Conservation (phyloP, 2,888 invertebrate species). For the Acronicta leporina region DNA sequence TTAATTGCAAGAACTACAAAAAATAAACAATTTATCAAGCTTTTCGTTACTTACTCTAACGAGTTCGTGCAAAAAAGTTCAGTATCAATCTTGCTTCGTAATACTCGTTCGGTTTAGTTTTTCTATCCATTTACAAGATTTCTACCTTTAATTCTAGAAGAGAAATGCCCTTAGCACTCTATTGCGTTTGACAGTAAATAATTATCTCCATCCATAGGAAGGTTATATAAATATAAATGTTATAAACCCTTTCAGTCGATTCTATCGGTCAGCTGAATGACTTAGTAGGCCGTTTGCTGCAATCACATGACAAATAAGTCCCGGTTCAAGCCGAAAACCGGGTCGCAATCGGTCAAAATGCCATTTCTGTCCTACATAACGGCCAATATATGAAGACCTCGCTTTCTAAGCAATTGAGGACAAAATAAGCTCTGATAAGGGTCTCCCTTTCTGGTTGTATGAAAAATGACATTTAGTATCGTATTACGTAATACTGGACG, state of each 20-base stretch:
- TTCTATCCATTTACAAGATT: slow-evolving; percentile 30
- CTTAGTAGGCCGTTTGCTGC: slow-evolving; percentile 46
- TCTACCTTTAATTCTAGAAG: slow-evolving; percentile 23
- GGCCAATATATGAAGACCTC: slow-evolving; percentile 42
- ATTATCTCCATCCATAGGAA: slow-evolving; percentile 26
- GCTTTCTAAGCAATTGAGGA: slow-evolving; percentile 6
- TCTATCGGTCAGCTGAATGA: slow-evolving; percentile 40
- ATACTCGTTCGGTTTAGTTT: slow-evolving; percentile 23
- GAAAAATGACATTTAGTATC: slow-evolving; percentile 56
- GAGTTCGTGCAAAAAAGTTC: slow-evolving; percentile 20
- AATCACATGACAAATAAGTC: slow-evolving; percentile 56
- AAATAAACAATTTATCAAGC: not conserved
- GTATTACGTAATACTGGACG: slow-evolving; percentile 54
- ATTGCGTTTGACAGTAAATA: slow-evolving; percentile 35
- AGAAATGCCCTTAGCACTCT: slow-evolving; percentile 13
- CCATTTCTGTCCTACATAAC: slow-evolving; percentile 47
- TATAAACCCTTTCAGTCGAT: slow-evolving; percentile 40
- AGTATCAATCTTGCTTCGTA: slow-evolving; percentile 22
- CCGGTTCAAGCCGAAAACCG: slow-evolving; percentile 54
- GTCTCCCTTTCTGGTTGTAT: slow-evolving; percentile 43
- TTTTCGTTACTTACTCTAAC: not conserved
- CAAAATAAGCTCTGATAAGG: slow-evolving; percentile 7
- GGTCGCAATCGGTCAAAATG: slow-evolving; percentile 64
- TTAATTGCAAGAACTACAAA: too few species aligned
- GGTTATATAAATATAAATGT: slow-evolving; percentile 25